Percentiles rank a stretch among this genome's conserved stretches.
Evolutionary conservation across 2,113 vertebrate genomes (phyloP).

Genomic region (Melozone crissalis): DNA sequence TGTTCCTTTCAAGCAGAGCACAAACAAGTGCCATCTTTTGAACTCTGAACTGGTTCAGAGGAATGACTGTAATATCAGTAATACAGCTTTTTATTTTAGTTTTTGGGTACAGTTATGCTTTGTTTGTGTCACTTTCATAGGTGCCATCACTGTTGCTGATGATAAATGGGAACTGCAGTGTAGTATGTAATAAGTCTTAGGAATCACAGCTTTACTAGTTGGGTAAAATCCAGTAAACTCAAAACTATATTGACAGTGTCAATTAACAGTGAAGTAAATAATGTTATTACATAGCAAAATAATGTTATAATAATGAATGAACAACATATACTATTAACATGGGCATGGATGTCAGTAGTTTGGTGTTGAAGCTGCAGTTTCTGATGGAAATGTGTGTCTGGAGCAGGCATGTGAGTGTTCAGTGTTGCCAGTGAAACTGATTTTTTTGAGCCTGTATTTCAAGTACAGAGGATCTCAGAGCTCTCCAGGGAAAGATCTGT

Average conservation of each 20-base stretch:
- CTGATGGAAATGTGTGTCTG: background rate
- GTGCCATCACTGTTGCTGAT: background rate
- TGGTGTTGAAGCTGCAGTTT: background rate
- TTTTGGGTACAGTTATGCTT: background rate
- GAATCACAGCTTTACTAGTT: background rate
- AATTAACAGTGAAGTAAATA: background rate
- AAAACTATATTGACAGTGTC: background rate
- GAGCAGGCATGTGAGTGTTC: rapidly evolving
- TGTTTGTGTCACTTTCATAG: background rate
- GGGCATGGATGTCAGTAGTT: background rate
- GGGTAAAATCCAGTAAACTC: background rate
- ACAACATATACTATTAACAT: background rate
- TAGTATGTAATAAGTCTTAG: background rate
- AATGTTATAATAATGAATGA: background rate
- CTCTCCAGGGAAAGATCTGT: background rate
- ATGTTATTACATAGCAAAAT: background rate
- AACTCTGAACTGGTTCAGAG: background rate
- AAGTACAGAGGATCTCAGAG: background rate
- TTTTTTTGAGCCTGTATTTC: background rate
- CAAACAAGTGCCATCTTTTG: background rate
- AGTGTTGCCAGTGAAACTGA: background rate
- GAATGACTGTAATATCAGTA: background rate
- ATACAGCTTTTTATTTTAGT: background rate
- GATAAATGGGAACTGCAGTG: background rate
- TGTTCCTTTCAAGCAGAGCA: background rate